These are phyloP conservation scores for Halcyon senegalensis DNA, from an alignment of 2,113 vertebrate species.

Conservation along the genomic window DNA sequence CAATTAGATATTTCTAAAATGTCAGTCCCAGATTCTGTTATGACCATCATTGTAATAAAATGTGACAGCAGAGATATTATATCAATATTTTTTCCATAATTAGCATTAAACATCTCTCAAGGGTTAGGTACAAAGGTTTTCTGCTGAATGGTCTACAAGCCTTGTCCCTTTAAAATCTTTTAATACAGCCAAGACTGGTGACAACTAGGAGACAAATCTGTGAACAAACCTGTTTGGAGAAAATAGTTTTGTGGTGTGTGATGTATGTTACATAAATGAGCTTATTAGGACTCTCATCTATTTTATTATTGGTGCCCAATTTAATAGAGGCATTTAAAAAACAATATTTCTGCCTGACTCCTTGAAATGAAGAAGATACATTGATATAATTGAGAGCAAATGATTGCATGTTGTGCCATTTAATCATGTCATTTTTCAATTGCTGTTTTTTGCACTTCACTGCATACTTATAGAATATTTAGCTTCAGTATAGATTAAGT, in stretches of 20 bases:
- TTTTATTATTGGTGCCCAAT: constrained; percentile 86
- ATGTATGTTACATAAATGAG: constrained; percentile 83
- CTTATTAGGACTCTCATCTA: constrained; percentile 85
- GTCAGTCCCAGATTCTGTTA: constrained; percentile 73
- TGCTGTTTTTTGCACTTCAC: constrained; percentile 81
- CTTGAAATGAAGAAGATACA: constrained; percentile 84
- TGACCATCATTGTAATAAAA: constrained; percentile 84
- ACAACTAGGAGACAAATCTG: constrained; percentile 77
- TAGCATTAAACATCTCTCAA: constrained; percentile 87
- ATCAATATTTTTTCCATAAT: constrained; percentile 91
- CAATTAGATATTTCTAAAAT: constrained; percentile 82
- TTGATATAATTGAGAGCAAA: constrained; percentile 87
- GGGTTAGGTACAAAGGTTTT: constrained; percentile 81
- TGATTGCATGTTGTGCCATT: constrained; percentile 84
- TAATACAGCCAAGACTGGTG: constrained; percentile 71
- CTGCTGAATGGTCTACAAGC: constrained; percentile 65
- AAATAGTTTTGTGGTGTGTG: constrained; percentile 77
- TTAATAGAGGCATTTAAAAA: constrained; percentile 88
- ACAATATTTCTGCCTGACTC: constrained; percentile 86
- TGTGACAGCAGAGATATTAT: constrained; percentile 90
- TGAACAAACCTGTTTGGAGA: constrained; percentile 73
- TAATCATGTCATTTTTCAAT: constrained; percentile 89
- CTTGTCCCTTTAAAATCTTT: constrained; percentile 74
- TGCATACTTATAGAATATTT: constrained; percentile 83
- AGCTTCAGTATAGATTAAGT: constrained; percentile 80